Evolutionary conservation across 2,797 vertebrate genomes (phyloP).

Genomic region (Typhlichthys eigenmanni): DNA sequence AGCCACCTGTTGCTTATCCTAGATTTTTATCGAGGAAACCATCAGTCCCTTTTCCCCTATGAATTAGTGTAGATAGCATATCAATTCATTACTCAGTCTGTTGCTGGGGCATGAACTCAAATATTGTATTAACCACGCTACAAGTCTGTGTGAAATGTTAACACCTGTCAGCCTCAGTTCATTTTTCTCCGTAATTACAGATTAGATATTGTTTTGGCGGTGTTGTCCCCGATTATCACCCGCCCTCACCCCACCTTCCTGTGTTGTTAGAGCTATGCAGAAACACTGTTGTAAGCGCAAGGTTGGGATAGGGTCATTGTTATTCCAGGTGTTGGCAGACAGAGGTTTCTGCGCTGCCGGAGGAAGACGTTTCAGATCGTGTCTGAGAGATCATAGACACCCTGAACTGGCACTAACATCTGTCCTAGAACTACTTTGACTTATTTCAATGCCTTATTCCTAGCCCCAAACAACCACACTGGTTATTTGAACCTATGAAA

Average conservation of each 20-base stretch:
- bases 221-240: constrained; percentile 53
- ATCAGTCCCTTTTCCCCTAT: constrained; percentile 35
- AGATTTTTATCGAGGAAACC: constrained; percentile 33
- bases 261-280: constrained; percentile 54
- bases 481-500: too few relatives aligned
- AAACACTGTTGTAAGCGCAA: constrained; percentile 52
- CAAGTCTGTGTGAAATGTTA: constrained; percentile 38
- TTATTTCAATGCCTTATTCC: too few relatives aligned
- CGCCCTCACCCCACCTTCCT: not conserved
- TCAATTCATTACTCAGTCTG: constrained; percentile 26
- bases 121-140: constrained; percentile 32
- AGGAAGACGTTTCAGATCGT: constrained; percentile 48
- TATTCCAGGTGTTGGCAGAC: constrained; percentile 70
- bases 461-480: too few relatives aligned
- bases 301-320: constrained; percentile 54
- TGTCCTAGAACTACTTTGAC: too few relatives aligned
- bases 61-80: constrained; percentile 44
- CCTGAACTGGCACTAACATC: not conserved
- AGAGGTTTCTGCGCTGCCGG: constrained; percentile 1
- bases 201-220: constrained; percentile 52
- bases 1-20: constrained; percentile 54
- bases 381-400: constrained; percentile 49
- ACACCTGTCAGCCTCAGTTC: constrained; percentile 32
- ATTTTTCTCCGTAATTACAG: constrained; percentile 37
- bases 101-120: constrained; percentile 16